Base-by-base conservation (phyloP, 2,888 invertebrate genomes). In the Melanostoma mellinum region DNA sequence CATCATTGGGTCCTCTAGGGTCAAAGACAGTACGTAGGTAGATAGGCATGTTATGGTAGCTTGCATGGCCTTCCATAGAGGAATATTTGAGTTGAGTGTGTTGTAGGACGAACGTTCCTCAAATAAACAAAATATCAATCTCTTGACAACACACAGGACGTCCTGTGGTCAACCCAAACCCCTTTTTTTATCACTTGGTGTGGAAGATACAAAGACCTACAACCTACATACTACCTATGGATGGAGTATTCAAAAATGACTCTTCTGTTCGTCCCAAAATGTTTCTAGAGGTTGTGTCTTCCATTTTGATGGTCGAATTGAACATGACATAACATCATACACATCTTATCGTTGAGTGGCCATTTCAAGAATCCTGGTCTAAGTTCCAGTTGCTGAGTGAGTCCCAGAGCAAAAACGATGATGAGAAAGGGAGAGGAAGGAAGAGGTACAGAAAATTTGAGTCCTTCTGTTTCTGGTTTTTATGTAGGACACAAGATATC, bases 251-350 rank as follows among this genome's bases (percentile, higher is more conserved):
- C 67, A 53, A 38, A 42, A 44, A 42, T 38, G 46, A 56, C 9
- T 48, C 8, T 6, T 1, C 2, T 61, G 4, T 30, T 44, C 33
- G 3, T n/a, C 3, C 55, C 56, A 42, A 63, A 33, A 40, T 35
- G n/a, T 9, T 8, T 52, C 36, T 10, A 52, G 60, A 33, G 4
- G 52, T 8, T 30, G 33, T 79, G 60, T 68, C 65, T 53, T 72
- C 71, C 52, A 58, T 72, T 81, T 77, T 77, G 77, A 81, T 81
- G 55, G 67, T 36, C 77, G 55, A 77, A 77, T 77, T 53, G 67
- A 81, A 81, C 81, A 81, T 81, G 81, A 77, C 81, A 81, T 77
- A 77, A 81, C 77, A 77, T 81, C 60, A 77, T 60, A 81, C 72
- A 81, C 77, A 77, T 77, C 76, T 76, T 81, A 81, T 81, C 77